A percentile compares a stretch with the other conserved stretches of the same genome.
Conservation (phyloP, 1,140 invertebrate species). For the Lepidurus arcticus region DNA sequence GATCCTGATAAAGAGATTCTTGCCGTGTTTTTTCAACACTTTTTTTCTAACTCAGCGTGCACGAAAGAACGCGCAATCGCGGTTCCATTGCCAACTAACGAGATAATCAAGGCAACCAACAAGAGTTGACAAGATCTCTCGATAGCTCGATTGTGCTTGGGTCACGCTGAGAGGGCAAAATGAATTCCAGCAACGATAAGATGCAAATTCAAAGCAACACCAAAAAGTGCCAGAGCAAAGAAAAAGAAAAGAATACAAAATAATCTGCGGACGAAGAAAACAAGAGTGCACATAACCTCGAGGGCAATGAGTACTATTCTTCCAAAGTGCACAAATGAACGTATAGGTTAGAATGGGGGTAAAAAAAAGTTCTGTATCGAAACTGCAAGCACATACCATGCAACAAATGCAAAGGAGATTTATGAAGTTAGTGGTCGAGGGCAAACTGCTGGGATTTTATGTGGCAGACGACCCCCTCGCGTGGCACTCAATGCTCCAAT, state of each 20-base stretch:
- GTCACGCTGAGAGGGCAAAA: slow-evolving; percentile 13
- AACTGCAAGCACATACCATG: not conserved
- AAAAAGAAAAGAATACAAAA: not conserved
- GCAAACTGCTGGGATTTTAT: slow-evolving; percentile 10
- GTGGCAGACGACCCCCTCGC: slow-evolving; percentile 20
- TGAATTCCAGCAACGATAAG: slow-evolving; percentile 14
- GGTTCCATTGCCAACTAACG: not conserved
- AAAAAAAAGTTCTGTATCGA: not conserved
- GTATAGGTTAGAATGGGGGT: not conserved
- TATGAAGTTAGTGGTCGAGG: slow-evolving; percentile 21
- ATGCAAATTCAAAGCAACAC: not conserved
- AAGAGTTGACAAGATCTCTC: slow-evolving; percentile 14
- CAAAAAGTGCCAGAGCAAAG: not conserved
- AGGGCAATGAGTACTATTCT: not conserved
- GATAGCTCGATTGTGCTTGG: slow-evolving; percentile 15
- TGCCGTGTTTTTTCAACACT: not conserved
- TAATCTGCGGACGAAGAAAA: not conserved
- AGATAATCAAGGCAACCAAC: slow-evolving; percentile 18
- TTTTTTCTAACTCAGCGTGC: not conserved
- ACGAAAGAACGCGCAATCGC: not conserved
- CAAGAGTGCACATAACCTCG: not conserved
- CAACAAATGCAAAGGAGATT: not conserved
- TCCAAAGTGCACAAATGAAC: not conserved
- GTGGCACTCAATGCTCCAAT: slow-evolving; percentile 21
- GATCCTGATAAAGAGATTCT: not conserved